Conservation (phyloP, 2,888 invertebrate genomes). For the Pterobdella sp. region DNA sequence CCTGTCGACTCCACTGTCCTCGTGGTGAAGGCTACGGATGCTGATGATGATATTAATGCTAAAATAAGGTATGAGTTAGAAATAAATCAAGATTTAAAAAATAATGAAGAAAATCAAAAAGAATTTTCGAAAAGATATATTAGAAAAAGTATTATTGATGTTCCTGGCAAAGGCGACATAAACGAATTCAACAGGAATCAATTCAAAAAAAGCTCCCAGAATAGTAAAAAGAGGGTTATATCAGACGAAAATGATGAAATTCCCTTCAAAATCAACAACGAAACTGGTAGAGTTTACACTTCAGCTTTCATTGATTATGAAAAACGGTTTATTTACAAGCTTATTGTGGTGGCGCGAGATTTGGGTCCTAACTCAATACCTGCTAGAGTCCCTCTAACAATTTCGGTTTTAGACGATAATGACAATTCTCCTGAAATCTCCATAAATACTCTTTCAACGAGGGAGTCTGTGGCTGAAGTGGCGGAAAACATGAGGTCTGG, state of each 20-base stretch:
- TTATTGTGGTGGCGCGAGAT: constrained; percentile 27
- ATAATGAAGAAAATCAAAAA: neutral
- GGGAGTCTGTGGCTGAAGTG: constrained; percentile 14
- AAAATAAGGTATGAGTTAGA: constrained; percentile 30
- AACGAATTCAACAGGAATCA: neutral
- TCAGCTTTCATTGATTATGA: constrained; percentile 29
- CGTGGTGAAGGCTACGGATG: constrained; percentile 33
- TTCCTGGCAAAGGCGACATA: neutral
- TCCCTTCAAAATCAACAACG: constrained; percentile 22
- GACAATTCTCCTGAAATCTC: constrained; percentile 31
- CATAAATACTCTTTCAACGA: constrained; percentile 21
- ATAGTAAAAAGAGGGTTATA: neutral
- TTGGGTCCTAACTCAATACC: constrained; percentile 25
- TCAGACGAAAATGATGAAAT: neutral
- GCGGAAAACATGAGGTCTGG: constrained; percentile 21
- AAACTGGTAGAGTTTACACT: constrained; percentile 25
- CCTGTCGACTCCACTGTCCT: constrained; percentile 28
- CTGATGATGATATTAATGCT: constrained; percentile 34
- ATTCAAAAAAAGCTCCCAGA: neutral
- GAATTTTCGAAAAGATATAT: neutral
- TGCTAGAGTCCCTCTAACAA: constrained; percentile 10
- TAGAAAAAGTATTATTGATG: too few relatives aligned
- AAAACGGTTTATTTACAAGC: constrained; percentile 14
- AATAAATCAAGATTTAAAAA: neutral
- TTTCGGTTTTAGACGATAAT: constrained; percentile 28